phyloP scores from a whole-genome alignment of 2,797 vertebrate species.

The Rhabdomys pumilio region DNA sequence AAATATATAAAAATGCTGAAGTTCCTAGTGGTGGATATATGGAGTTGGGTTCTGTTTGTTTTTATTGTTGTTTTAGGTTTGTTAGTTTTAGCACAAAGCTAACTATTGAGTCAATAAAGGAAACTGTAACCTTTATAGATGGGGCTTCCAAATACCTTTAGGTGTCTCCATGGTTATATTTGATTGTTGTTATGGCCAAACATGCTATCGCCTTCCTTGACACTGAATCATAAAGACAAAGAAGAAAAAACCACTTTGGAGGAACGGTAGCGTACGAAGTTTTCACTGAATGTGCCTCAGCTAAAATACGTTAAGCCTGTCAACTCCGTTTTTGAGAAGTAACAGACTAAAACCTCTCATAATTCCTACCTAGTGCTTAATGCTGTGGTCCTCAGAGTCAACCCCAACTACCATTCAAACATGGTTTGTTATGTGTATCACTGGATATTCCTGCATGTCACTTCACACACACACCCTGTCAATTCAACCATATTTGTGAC shows the following conservation, averaged over 20 bases:
- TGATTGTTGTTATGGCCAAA: slow-evolving; percentile 36
- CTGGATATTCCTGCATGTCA: background rate
- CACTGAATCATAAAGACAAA: background rate
- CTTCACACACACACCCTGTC: background rate
- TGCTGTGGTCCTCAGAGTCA: slow-evolving; percentile 37
- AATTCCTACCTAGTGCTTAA: slow-evolving; percentile 50
- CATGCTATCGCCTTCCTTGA: background rate
- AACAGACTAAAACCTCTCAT: slow-evolving; percentile 2
- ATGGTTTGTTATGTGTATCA: background rate
- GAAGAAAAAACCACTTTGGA: slow-evolving; percentile 20
- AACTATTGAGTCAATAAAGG: background rate
- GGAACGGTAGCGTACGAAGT: background rate
- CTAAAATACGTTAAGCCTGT: slow-evolving; percentile 40
- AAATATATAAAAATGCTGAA: background rate
- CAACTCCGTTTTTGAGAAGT: slow-evolving; percentile 55
- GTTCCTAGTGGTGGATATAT: background rate
- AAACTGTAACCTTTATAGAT: background rate
- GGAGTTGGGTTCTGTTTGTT: background rate
- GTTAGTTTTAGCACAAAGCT: background rate
- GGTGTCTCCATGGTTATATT: background rate
- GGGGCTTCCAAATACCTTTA: slow-evolving; percentile 1
- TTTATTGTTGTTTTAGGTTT: background rate
- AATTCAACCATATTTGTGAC: background rate
- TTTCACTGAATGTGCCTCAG: background rate
- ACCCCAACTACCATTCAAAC: background rate